Evolutionary conservation across 2,113 vertebrate species (phyloP).

Genomic region (Chamaea fasciata): DNA sequence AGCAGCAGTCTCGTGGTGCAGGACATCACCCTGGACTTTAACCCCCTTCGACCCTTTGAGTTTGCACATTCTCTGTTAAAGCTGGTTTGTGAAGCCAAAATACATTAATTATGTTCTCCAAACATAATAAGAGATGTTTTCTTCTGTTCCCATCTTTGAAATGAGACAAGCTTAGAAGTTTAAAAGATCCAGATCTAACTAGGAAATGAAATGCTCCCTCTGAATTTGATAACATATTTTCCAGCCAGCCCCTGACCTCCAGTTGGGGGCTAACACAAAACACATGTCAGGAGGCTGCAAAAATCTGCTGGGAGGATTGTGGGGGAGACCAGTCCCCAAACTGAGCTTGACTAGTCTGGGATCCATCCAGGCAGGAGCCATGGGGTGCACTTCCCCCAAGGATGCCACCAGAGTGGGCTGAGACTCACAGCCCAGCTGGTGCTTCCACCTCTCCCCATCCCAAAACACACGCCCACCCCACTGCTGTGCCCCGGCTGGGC

Average conservation of each 20-base stretch:
- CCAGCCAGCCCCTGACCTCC: background rate
- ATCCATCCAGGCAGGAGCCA: background rate
- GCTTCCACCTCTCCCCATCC: background rate
- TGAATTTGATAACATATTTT: slow-evolving; percentile 30
- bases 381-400: background rate
- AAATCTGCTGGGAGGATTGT: background rate
- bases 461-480: background rate
- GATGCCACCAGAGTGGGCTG: rapidly evolving
- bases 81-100: background rate
- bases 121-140: background rate
- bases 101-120: slow-evolving; percentile 12
- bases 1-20: background rate
- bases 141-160: slow-evolving; percentile 5
- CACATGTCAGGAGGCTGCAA: background rate
- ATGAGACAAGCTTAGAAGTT: background rate
- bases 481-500: rapidly evolving
- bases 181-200: background rate
- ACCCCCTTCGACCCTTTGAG: background rate
- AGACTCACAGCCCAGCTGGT: background rate
- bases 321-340: background rate
- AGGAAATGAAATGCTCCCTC: background rate
- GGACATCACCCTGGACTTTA: background rate
- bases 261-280: background rate
- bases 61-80: background rate
- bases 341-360: background rate